Conservation (phyloP, 2,888 invertebrate genomes). For the Trachelus stipa region DNA sequence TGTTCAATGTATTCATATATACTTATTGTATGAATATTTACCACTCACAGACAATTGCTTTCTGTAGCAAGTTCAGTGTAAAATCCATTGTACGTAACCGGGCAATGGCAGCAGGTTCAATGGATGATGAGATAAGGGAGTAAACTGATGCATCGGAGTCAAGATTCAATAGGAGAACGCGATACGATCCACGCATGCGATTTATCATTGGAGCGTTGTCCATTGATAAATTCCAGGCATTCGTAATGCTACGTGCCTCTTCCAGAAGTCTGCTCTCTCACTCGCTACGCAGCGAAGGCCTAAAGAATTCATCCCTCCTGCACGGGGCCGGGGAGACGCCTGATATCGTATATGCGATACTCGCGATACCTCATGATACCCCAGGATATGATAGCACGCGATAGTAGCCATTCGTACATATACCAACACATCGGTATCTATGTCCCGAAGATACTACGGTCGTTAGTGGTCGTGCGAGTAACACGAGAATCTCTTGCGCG, state of each 20-base stretch:
- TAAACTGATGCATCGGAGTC: too few relatives aligned
- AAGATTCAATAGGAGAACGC: constrained; percentile 15
- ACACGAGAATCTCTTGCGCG: not conserved
- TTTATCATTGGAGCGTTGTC: constrained; percentile 62
- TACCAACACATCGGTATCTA: too few relatives aligned
- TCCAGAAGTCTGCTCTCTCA: constrained; percentile 15
- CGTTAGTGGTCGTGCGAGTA: not conserved
- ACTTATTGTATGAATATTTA: too few relatives aligned
- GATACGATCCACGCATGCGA: constrained; percentile 52
- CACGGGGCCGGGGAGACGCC: constrained; percentile 43
- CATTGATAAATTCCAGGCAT: constrained; percentile 65
- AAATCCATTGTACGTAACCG: too few relatives aligned
- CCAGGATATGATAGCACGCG: constrained; percentile 43
- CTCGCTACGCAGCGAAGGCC: constrained; percentile 13
- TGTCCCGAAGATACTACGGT: too few relatives aligned
- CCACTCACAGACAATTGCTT: too few relatives aligned
- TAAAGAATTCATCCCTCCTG: too few relatives aligned
- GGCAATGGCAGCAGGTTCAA: too few relatives aligned
- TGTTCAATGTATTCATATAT: too few relatives aligned
- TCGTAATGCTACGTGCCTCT: constrained; percentile 48
- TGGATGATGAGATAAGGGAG: too few relatives aligned
- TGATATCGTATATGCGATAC: constrained; percentile 44
- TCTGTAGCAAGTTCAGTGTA: too few relatives aligned
- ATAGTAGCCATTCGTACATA: constrained; percentile 15
- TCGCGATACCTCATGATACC: constrained; percentile 34